These are phyloP conservation scores for Eulimnadia texana DNA, from an alignment of 1,140 invertebrate species.

Conservation along the genomic window DNA sequence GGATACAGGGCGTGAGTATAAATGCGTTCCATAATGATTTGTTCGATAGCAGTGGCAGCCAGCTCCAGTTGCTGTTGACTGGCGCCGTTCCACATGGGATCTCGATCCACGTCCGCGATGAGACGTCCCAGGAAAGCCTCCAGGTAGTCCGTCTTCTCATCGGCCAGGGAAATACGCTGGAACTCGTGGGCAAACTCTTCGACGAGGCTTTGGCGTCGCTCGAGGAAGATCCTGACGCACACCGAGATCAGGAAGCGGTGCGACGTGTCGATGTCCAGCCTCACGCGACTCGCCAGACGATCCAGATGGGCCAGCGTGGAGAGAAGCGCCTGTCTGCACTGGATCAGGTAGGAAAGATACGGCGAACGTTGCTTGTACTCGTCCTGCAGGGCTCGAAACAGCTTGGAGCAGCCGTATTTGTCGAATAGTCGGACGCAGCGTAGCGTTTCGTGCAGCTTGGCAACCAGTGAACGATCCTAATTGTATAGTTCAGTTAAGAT, in stretches of 20 bases:
- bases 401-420: slow-evolving; percentile 51
- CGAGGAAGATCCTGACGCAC: slow-evolving; percentile 63
- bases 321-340: slow-evolving; percentile 65
- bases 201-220: slow-evolving; percentile 48
- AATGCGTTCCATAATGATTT: slow-evolving; percentile 68
- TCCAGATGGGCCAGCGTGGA: slow-evolving; percentile 64
- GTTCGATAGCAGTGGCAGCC: slow-evolving; percentile 56
- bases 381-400: slow-evolving; percentile 60
- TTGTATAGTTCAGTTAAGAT: too few species aligned
- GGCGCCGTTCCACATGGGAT: slow-evolving; percentile 54
- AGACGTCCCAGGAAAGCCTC: slow-evolving; percentile 43
- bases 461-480: slow-evolving; percentile 52
- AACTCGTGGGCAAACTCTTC: slow-evolving; percentile 60
- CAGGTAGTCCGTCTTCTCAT: slow-evolving; percentile 64
- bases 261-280: slow-evolving; percentile 53
- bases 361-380: slow-evolving; percentile 63
- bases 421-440: slow-evolving; percentile 63
- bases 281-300: slow-evolving; percentile 39
- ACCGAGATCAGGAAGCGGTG: slow-evolving; percentile 61
- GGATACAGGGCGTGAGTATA: slow-evolving; percentile 90
- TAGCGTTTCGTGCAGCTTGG: slow-evolving; percentile 75
- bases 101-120: slow-evolving; percentile 45
- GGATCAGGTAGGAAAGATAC: slow-evolving; percentile 71
- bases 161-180: slow-evolving; percentile 49
- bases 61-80: slow-evolving; percentile 50